Conservation (phyloP, 2,888 invertebrate genomes). For the Aethes cnicana region DNA sequence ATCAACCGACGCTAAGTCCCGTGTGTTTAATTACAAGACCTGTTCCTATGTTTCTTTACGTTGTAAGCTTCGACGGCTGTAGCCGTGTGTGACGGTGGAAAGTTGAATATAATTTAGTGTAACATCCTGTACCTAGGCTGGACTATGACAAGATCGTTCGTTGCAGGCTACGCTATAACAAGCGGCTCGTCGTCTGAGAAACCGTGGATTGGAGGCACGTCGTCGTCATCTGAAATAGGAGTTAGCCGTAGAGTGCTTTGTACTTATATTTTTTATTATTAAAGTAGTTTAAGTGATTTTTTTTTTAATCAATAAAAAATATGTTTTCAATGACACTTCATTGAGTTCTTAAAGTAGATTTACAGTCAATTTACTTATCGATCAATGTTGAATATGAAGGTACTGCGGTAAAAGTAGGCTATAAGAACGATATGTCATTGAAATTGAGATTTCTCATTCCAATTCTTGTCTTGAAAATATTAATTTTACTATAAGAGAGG, state of each 20-base stretch:
- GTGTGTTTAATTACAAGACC: background rate
- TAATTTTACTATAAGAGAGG: too few species aligned
- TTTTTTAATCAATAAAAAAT: too few species aligned
- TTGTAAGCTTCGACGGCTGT: background rate
- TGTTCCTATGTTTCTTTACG: background rate
- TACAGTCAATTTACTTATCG: too few species aligned
- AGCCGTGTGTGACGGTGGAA: background rate
- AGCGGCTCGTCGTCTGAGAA: constrained; percentile 97
- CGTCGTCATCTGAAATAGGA: constrained; percentile 86
- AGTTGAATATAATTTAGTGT: constrained; percentile 33
- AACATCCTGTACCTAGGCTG: constrained; percentile 42
- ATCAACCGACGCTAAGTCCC: too few species aligned
- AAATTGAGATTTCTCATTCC: too few species aligned
- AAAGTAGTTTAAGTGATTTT: background rate
- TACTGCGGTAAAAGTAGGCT: too few species aligned
- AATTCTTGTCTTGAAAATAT: too few species aligned
- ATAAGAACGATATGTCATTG: too few species aligned
- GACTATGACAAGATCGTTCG: constrained; percentile 16
- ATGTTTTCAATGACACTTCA: too few species aligned
- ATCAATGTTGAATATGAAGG: too few species aligned
- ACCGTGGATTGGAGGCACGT: constrained; percentile 93
- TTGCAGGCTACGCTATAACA: constrained; percentile 88
- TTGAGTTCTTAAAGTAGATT: too few species aligned
- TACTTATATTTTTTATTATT: background rate
- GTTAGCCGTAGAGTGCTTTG: background rate